These are phyloP conservation scores for Habrosyne pyritoides DNA, from an alignment of 2,888 invertebrate genomes.

Conservation along the genomic window DNA sequence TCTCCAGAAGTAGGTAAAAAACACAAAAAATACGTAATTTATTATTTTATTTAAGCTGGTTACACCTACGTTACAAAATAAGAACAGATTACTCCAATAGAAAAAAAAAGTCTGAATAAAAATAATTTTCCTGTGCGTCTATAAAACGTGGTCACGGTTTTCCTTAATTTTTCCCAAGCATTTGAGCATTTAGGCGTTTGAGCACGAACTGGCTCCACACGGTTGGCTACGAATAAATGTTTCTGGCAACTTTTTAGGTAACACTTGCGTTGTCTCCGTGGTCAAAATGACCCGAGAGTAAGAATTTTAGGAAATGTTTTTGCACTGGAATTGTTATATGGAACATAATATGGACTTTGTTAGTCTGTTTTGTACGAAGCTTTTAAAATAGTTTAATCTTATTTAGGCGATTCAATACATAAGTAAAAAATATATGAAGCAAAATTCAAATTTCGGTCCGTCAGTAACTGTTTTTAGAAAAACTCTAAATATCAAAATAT, in stretches of 20 bases:
- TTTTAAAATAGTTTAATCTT: too few species aligned
- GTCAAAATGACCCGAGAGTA: neutral
- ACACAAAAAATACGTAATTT: too few species aligned
- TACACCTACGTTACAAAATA: neutral
- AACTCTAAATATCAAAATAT: too few species aligned
- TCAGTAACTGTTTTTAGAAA: too few species aligned
- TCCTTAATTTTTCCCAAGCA: slow-evolving; percentile 12
- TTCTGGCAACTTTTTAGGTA: neutral
- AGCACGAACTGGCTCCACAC: neutral
- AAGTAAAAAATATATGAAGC: too few species aligned
- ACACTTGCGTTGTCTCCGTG: neutral
- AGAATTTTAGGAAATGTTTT: neutral
- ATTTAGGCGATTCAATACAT: too few species aligned
- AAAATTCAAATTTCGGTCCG: too few species aligned
- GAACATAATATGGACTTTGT: too few species aligned
- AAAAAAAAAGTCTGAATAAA: neutral
- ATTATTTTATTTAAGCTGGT: neutral
- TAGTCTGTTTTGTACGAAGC: too few species aligned
- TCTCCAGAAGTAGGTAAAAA: too few species aligned
- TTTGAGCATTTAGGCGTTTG: neutral
- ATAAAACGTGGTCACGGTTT: slow-evolving; percentile 3
- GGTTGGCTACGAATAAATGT: neutral
- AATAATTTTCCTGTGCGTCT: neutral
- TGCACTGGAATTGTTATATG: neutral
- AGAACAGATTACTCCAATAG: neutral